phyloP scores from a whole-genome alignment of 1,140 invertebrate species.

The Cecropterus lyciades region DNA sequence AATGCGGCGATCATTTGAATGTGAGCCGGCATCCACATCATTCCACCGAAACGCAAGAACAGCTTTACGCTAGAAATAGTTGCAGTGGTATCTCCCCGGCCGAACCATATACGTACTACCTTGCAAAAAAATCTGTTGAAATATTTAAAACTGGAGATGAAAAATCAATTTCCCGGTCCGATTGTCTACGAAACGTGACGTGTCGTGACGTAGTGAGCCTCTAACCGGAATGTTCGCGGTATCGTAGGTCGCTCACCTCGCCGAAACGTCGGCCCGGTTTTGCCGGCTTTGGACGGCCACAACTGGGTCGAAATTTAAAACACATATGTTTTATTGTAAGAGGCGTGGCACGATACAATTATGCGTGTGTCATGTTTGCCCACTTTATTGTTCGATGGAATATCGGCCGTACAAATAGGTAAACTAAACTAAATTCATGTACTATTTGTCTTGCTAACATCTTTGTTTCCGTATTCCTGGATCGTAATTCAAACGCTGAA shows the following conservation, averaged over 20 bases:
- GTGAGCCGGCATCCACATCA: too few relatives aligned
- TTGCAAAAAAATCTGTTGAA: too few relatives aligned
- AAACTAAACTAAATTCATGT: constrained; percentile 12
- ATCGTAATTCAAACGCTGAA: neutral
- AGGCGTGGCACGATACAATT: constrained; percentile 27
- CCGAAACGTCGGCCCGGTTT: constrained; percentile 67
- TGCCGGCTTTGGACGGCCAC: constrained; percentile 46
- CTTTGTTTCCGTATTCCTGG: constrained; percentile 9
- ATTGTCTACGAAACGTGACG: constrained; percentile 37
- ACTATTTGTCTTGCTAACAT: neutral
- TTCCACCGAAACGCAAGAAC: too few relatives aligned
- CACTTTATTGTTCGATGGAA: constrained; percentile 7
- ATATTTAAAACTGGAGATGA: neutral
- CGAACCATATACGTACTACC: too few relatives aligned
- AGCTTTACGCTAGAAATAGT: too few relatives aligned
- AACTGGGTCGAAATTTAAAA: constrained; percentile 57
- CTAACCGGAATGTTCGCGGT: constrained; percentile 66
- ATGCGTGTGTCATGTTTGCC: constrained; percentile 35
- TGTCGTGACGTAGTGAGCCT: constrained; percentile 45
- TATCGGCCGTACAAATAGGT: neutral
- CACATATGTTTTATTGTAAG: constrained; percentile 29
- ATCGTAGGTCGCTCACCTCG: constrained; percentile 70
- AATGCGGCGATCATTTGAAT: too few relatives aligned
- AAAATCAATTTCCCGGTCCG: constrained; percentile 59
- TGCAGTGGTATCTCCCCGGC: too few relatives aligned